phyloP scores from a whole-genome alignment of 2,113 vertebrate species.

The Vimba vimba region DNA sequence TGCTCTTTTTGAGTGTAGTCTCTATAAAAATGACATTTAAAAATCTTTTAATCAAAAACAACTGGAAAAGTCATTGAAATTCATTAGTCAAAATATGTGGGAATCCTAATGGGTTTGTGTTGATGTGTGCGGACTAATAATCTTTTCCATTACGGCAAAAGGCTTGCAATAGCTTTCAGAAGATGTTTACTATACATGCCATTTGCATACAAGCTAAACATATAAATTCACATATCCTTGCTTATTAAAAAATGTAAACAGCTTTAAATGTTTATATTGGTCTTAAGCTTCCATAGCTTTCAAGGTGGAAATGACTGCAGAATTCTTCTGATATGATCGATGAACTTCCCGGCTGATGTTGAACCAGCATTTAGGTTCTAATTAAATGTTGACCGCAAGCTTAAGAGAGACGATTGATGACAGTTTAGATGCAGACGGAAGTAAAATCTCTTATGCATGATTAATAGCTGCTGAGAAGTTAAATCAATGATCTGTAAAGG shows the following conservation, averaged over 20 bases:
- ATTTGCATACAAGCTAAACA: neutral
- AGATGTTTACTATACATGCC: neutral
- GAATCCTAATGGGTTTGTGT: neutral
- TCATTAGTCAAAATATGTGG: neutral
- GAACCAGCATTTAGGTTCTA: conserved; percentile 40
- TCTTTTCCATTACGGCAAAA: neutral
- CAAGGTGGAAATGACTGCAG: neutral
- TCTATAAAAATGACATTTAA: neutral
- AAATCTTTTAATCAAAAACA: neutral
- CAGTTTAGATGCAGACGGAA: conserved; percentile 28
- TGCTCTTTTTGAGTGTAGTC: neutral
- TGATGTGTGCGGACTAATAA: conserved; percentile 45
- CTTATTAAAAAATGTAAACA: neutral
- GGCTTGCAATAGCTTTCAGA: neutral
- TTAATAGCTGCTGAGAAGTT: neutral
- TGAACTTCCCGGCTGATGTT: conserved; percentile 49
- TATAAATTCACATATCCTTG: neutral
- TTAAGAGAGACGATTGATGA: conserved; percentile 35
- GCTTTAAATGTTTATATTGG: no score
- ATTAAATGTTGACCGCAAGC: conserved; percentile 31
- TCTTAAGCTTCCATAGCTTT: neutral
- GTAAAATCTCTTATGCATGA: conserved; percentile 22
- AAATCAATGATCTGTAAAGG: conserved; percentile 12
- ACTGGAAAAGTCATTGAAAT: neutral
- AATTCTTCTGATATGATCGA: conserved; percentile 42